These are phyloP conservation scores for Xestoiulus laeticollis DNA, from an alignment of 2,888 invertebrate species.

Conservation along the genomic window DNA sequence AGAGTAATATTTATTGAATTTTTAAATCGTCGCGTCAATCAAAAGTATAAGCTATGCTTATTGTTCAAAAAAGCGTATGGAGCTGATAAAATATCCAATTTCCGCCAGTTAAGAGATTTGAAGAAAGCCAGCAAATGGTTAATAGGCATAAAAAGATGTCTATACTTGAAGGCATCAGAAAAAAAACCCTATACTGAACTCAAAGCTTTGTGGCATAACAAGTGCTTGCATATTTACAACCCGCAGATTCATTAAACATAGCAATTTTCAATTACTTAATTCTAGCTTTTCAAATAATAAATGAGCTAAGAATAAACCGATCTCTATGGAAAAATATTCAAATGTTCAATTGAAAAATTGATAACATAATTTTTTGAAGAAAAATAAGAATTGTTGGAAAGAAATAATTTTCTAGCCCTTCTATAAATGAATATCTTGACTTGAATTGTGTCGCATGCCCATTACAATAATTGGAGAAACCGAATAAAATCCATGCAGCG, in stretches of 20 bases:
- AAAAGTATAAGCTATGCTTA: neutral
- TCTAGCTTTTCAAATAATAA: no score
- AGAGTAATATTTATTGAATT: conserved; percentile 1
- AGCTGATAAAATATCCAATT: neutral
- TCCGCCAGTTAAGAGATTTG: neutral
- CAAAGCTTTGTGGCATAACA: neutral
- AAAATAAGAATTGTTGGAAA: neutral
- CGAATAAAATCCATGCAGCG: neutral
- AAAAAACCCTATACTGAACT: neutral
- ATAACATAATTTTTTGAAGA: no score
- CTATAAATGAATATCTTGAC: neutral
- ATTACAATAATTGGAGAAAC: neutral
- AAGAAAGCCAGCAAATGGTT: neutral
- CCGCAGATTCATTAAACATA: no score
- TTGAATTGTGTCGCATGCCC: neutral
- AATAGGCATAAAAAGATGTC: neutral
- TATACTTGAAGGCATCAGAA: no score
- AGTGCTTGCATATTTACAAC: neutral
- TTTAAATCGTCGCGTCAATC: conserved; percentile 9
- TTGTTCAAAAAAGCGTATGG: neutral
- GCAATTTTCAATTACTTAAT: no score
- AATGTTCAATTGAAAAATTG: no score
- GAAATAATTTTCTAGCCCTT: no score
- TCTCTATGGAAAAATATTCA: no score
- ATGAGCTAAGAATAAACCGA: no score